Base-by-base conservation (phyloP, 1,140 invertebrate species). In the Meloidogyne chitwoodi region DNA sequence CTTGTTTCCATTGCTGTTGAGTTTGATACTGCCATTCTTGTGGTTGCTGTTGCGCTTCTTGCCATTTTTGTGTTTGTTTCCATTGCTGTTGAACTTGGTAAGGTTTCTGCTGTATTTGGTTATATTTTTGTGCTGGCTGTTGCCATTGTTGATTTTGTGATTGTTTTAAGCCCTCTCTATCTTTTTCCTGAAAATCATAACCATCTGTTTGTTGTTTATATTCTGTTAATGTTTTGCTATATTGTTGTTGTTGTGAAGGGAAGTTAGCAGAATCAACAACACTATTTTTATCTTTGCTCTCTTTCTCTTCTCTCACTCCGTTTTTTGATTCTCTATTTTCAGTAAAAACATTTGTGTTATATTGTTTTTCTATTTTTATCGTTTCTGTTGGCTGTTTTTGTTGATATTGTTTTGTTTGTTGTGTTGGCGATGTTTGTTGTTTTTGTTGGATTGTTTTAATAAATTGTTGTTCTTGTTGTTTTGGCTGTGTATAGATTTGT, bases 31-130 rank as follows among this genome's bases (percentile, higher is more conserved):
- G n/a, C 22, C 16, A 12, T 67, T 24, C 41, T 12, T 48, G 34
- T n/a, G 74, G 74, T 41, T 74, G 73, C 16, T 75, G 66, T 61
- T 74, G 72, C n/a, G 24, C 3, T 22, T 41, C 14, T 29, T 70
- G 68, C 29, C 61, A 61, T 11, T 62, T 19, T 65, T 74, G 72
- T 26, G 62, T 10, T 22, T 68, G 74, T 12, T 29, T 8, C 61
- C 34, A 73, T 29, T 72, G 70, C 19, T 63, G 73, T 41, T 24
- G 12, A 27, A 11, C 24, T 75, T 74, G 69, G 11, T 61, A 44
- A 11, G 69, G 69, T 71, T 71, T 6, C 48, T 73, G 44, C 8
- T 12, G 27, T 27, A 16, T 27, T 10, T 44, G 68, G 16, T 26
- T 16, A 24, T 11, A 10, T 56, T 26, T 66, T 74, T 70, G 73